Conservation (phyloP, 23 tunicate species). For the Corella eumyota region DNA sequence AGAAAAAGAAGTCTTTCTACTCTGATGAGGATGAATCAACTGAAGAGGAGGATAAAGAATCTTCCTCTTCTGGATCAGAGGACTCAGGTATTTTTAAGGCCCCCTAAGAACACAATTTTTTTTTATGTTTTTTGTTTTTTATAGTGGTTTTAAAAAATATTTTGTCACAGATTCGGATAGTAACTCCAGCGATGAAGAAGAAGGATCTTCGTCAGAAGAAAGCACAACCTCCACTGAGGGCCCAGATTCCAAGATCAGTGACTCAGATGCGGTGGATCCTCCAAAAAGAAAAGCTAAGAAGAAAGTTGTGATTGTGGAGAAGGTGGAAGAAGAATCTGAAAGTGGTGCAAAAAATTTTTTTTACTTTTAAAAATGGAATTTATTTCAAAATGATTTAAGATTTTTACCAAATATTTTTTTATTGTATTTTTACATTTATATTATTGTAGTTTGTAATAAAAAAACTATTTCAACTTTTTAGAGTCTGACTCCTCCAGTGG, state of each 20-base stretch:
- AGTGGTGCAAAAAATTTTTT: slow-evolving; percentile 10
- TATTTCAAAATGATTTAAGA: no score
- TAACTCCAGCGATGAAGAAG: slow-evolving; percentile 5
- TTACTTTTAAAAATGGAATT: no score
- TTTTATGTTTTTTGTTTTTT: no score
- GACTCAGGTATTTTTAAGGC: slow-evolving; percentile 22
- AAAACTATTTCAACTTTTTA: no score
- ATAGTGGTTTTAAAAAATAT: no score
- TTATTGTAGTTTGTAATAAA: no score
- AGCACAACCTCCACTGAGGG: slow-evolving; percentile 48
- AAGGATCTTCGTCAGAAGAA: no score
- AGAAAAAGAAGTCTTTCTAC: slow-evolving; percentile 71
- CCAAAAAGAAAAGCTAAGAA: slow-evolving; percentile 1
- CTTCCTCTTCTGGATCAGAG: slow-evolving; percentile 21
- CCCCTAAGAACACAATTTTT: no score
- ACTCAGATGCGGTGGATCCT: slow-evolving; percentile 42
- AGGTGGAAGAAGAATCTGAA: slow-evolving; percentile 9
- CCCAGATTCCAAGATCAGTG: slow-evolving; percentile 75
- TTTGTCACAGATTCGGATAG: slow-evolving; percentile 54
- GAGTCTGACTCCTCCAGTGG: slow-evolving; percentile 6
- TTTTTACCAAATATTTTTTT: no score
- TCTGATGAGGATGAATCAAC: slow-evolving; percentile 56
- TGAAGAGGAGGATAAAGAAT: background rate
- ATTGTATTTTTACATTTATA: no score
- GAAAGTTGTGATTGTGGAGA: background rate